Base-by-base conservation (phyloP, 2,797 vertebrate genomes). In the Choloepus didactylus region DNA sequence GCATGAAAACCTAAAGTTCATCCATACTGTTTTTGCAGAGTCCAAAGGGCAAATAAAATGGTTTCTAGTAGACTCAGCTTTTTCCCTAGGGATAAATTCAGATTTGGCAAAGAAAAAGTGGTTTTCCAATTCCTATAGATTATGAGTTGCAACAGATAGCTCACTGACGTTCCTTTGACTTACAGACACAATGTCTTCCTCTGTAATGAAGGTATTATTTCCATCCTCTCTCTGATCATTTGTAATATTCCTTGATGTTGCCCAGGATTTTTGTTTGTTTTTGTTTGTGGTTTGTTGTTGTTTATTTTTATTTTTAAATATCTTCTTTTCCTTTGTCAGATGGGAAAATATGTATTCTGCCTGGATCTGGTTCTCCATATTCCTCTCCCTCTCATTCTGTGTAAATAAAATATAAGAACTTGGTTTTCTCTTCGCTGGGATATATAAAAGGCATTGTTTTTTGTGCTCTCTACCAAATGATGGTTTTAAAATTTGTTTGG, bases 231-330 rank as follows among this genome's bases (percentile, higher is more conserved):
- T 93, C 19, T 87, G 19, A 38, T 89, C n/a, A 18, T 59, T 87
- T 88, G 56, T 77, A 93, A 9, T 86, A 8, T 79, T 95, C 79
- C 11, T 80, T 72, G 15, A 75, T 76, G 60, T 44, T 85, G 23
- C 38, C n/a, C 67, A 72, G n/a, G 73, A 5, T 10, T 29, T 64
- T 64, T 64, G 27, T 25, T 25, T 29, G 60, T 59, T 21, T 64
- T 11, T 62, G 60, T 62, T 64, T 27, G 60, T 3, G 27, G 25
- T 64, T 64, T 62, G 60, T 25, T 12, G 27, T 11, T 64, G 25
- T 10, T 29, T 64, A 29, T 29, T 93, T 87, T 84, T 72, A 25
- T 83, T 95, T 95, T 93, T 44, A 83, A 51, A 27, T 80, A 54
- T 31, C 14, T 84, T 5, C 8, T 81, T 56, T 90, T 79, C 6